Evolutionary conservation across 2,888 invertebrate genomes (phyloP).

Genomic region (Herminia tarsipennalis): DNA sequence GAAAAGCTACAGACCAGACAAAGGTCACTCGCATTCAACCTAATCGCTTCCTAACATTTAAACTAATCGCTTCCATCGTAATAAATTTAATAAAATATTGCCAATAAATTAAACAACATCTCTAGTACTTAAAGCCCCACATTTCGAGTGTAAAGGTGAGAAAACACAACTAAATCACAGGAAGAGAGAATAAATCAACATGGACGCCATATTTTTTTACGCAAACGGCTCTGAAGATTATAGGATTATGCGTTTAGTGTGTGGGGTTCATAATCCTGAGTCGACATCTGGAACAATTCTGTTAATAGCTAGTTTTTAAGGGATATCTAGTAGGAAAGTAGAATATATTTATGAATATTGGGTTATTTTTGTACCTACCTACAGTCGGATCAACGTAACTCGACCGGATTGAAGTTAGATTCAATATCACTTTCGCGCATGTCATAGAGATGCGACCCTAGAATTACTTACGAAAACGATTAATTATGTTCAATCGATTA

Average conservation of each 20-base stretch:
- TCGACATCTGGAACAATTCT: slow-evolving; percentile 38
- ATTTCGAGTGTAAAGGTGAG: slow-evolving; percentile 41
- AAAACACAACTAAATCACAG: slow-evolving; percentile 50
- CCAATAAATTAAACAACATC: slow-evolving; percentile 9
- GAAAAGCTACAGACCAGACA: too few relatives aligned
- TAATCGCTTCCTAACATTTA: too few relatives aligned
- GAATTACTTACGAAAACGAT: too few relatives aligned
- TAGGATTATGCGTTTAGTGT: slow-evolving; percentile 24
- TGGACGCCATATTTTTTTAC: slow-evolving; percentile 34
- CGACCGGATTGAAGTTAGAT: too few relatives aligned
- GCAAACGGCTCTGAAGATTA: slow-evolving; percentile 25
- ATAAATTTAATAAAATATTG: background rate
- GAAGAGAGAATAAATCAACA: slow-evolving; percentile 42
- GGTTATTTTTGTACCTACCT: too few relatives aligned
- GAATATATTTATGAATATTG: background rate
- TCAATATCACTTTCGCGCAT: too few relatives aligned
- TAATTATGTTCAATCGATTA: too few relatives aligned
- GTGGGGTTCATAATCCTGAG: slow-evolving; percentile 33
- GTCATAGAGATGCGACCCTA: too few relatives aligned
- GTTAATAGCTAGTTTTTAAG: slow-evolving; percentile 39
- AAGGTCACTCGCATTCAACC: too few relatives aligned
- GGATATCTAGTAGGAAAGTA: slow-evolving; percentile 3
- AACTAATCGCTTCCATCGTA: too few relatives aligned
- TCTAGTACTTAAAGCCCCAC: slow-evolving; percentile 1
- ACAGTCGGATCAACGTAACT: too few relatives aligned